These are phyloP conservation scores for Drosophila murphyi DNA, from an alignment of 1,140 invertebrate genomes.

Conservation along the genomic window DNA sequence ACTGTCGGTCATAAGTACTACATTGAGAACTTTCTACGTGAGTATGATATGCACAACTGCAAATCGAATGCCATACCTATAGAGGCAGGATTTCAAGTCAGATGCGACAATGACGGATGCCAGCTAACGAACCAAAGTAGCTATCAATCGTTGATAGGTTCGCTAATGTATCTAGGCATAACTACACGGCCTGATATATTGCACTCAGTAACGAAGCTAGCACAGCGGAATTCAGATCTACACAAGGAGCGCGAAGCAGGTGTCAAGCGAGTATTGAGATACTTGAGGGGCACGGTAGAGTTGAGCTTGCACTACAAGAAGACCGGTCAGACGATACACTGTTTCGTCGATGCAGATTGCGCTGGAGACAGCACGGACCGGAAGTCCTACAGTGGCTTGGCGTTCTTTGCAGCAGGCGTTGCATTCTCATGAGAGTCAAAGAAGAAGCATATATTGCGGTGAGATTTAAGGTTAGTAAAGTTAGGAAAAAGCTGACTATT, in stretches of 20 bases:
- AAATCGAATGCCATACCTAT: background rate
- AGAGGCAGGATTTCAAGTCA: background rate
- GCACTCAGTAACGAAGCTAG: constrained; percentile 26
- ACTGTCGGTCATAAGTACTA: background rate
- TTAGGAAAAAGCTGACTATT: no score
- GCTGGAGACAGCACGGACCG: background rate
- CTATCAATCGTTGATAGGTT: constrained; percentile 23
- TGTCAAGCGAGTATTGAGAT: constrained; percentile 13
- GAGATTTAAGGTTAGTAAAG: no score
- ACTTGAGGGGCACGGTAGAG: background rate
- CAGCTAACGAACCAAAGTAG: background rate
- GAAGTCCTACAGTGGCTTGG: no score
- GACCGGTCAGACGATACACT: background rate
- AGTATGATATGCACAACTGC: background rate
- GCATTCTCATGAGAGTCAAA: constrained; percentile 14
- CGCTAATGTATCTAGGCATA: constrained; percentile 15
- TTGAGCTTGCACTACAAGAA: background rate
- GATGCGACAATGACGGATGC: background rate
- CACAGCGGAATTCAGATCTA: constrained; percentile 16
- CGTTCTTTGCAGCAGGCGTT: constrained; percentile 3
- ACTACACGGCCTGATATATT: constrained; percentile 21
- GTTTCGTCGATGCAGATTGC: background rate
- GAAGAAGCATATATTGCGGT: background rate
- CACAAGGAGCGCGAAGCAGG: constrained; percentile 10
- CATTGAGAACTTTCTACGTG: background rate